Conservation (phyloP, 2,888 invertebrate genomes). For the Drosophila recens region DNA sequence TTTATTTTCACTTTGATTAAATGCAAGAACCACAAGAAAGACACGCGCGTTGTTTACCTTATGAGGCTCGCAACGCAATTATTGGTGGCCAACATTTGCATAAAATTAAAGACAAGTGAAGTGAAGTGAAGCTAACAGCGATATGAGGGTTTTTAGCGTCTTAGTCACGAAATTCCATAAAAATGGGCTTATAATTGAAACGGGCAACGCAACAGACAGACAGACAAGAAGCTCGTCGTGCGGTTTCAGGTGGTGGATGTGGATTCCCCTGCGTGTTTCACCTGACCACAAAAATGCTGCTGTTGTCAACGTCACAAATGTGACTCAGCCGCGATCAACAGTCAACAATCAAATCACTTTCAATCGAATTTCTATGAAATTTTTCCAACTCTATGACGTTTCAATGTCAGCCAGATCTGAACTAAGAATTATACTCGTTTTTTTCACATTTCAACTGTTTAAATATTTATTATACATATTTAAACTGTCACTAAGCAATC, state of each 20-base stretch:
- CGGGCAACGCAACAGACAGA: slow-evolving; percentile 26
- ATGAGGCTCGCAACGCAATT: slow-evolving; percentile 58
- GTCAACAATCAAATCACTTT: slow-evolving; percentile 17
- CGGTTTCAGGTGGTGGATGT: slow-evolving; percentile 21
- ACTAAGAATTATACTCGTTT: background rate
- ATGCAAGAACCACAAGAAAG: slow-evolving; percentile 68
- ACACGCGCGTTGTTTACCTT: slow-evolving; percentile 67
- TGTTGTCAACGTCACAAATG: slow-evolving; percentile 24
- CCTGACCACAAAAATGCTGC: slow-evolving; percentile 19
- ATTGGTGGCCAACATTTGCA: slow-evolving; percentile 58
- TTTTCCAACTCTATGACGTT: slow-evolving; percentile 57
- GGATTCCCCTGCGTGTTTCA: slow-evolving; percentile 22
- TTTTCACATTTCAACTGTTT: slow-evolving; percentile 13
- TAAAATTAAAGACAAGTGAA: slow-evolving; percentile 60
- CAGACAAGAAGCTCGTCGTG: slow-evolving; percentile 16
- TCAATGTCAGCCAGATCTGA: slow-evolving; percentile 37
- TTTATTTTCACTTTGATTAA: slow-evolving; percentile 79
- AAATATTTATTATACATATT: background rate
- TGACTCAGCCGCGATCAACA: slow-evolving; percentile 53
- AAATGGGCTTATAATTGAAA: slow-evolving; percentile 41
- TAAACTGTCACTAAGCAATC: slow-evolving; percentile 6
- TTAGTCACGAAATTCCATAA: slow-evolving; percentile 72
- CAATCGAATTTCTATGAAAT: slow-evolving; percentile 48
- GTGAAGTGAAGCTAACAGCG: slow-evolving; percentile 23
- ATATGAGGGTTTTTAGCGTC: slow-evolving; percentile 54